Base-by-base conservation (phyloP, 2,888 invertebrate genomes). In the Orchesellides sinensis region DNA sequence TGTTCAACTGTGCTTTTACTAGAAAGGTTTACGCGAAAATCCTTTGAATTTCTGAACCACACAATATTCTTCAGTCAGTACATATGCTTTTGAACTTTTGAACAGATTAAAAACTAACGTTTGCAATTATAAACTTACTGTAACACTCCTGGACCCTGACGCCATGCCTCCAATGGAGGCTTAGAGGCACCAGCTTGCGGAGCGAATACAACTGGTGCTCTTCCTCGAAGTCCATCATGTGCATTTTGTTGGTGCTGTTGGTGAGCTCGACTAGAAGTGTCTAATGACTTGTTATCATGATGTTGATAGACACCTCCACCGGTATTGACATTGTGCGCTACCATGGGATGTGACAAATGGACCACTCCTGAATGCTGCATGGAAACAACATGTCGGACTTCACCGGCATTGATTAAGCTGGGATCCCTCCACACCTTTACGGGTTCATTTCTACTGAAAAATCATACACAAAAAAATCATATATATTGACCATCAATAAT, bases 361-460 rank as follows among this genome's bases (percentile, higher is more conserved):
- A 70, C 89, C 74, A 93, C 91, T 85, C 92, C 91, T 89, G 92
- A 92, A 89, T 93, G 93, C 89, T 93, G 92, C 83, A 92, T 92
- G 88, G 92, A 92, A 88, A 93, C 92, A 74, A 93, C 92, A 92
- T 93, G 93, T 87, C 92, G 91, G 85, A 92, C 91, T 89, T 91
- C 91, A 87, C 90, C 89, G 89, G 91, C 91, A 90, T 90, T 89
- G 89, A 91, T 89, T 87, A 92, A 90, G 89, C 90, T 91, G 86
- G 92, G 92, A 89, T 93, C 92, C 87, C 92, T 91, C 91, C 92
- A 93, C 89, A 92, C 92, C 89, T 91, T 89, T 29, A 90, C 89
- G 29, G 90, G 90, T 65, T 88, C 86, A 52, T 65, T 77, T 54
- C 85, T 85, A 25, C n/a, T n/a, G n/a, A n/a, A n/a, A n/a, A 40